Evolutionary conservation across 92 coral and sea anemone species (phyloP).

Genomic region (Actinostola sp.): DNA sequence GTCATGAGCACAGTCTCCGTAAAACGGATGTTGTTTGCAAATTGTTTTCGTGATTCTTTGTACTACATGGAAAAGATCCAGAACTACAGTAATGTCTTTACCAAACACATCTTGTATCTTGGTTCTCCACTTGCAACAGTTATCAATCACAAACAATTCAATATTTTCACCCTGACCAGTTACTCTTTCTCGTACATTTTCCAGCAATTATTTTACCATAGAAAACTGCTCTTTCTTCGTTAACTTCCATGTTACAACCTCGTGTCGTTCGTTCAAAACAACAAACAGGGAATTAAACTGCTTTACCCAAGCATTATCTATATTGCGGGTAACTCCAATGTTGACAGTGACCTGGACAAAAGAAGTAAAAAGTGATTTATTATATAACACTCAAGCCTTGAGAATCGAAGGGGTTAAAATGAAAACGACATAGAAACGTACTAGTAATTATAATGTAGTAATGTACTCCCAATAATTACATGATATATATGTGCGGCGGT

Average conservation of each 20-base stretch:
- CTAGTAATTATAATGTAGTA: too few relatives aligned
- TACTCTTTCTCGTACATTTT: constrained; percentile 22
- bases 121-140: constrained; percentile 39
- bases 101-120: constrained; percentile 46
- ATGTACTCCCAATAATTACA: too few relatives aligned
- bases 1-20: constrained; percentile 25
- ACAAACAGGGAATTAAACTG: constrained; percentile 37
- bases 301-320: constrained; percentile 36
- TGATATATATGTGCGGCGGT: too few relatives aligned
- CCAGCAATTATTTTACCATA: constrained; percentile 19
- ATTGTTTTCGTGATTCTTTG: constrained; percentile 43
- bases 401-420: too few relatives aligned
- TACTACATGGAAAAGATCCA: constrained; percentile 60
- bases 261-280: constrained; percentile 34
- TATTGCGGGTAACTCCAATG: constrained; percentile 18
- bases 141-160: constrained; percentile 20
- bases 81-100: constrained; percentile 11
- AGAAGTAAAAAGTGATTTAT: not conserved
- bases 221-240: constrained; percentile 38
- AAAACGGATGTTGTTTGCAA: constrained; percentile 33
- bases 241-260: constrained; percentile 31
- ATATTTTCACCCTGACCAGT: constrained; percentile 9
- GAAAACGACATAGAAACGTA: too few relatives aligned
- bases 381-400: too few relatives aligned
- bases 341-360: constrained; percentile 17